Evolutionary conservation across 2,888 invertebrate genomes (phyloP).

Genomic region (Erynnis tages): DNA sequence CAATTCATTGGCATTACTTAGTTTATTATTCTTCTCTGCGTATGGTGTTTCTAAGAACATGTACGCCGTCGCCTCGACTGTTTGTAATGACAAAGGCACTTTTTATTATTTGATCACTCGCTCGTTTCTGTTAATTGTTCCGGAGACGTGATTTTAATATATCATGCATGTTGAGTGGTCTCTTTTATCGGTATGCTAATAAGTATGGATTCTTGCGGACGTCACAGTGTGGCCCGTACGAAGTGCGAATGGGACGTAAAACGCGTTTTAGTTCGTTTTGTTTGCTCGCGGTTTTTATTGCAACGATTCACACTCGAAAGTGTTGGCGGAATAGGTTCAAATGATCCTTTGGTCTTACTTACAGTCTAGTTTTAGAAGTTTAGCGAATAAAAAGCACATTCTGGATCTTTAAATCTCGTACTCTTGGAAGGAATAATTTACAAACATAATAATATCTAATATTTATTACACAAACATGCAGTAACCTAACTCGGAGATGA

Average conservation of each 20-base stretch:
- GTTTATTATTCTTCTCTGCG: conserved; percentile 23
- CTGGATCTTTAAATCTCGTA: no score
- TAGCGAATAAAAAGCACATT: no score
- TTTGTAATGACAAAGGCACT: conserved; percentile 74
- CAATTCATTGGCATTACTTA: conserved; percentile 36
- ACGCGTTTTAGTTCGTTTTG: conserved; percentile 38
- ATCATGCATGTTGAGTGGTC: conserved; percentile 71
- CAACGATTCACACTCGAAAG: conserved; percentile 21
- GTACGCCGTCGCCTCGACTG: conserved; percentile 45
- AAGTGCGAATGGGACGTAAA: conserved; percentile 48
- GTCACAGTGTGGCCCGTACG: conserved; percentile 35
- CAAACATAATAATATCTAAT: no score
- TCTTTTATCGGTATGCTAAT: conserved; percentile 75
- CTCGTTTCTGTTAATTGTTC: conserved; percentile 76
- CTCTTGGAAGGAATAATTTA: no score
- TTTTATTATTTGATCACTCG: conserved; percentile 77
- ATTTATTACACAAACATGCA: no score
- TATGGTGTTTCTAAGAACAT: conserved; percentile 57
- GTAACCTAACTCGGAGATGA: background rate
- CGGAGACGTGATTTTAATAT: conserved; percentile 78
- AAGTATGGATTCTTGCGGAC: conserved; percentile 46
- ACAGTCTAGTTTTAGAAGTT: no score
- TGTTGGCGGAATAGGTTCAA: conserved; percentile 24
- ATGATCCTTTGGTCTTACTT: conserved; percentile 3
- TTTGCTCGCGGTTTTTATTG: conserved; percentile 33